Evolutionary conservation across 2,113 vertebrate genomes (phyloP).

Genomic region (Pseudorhombus dupliciocellatus): DNA sequence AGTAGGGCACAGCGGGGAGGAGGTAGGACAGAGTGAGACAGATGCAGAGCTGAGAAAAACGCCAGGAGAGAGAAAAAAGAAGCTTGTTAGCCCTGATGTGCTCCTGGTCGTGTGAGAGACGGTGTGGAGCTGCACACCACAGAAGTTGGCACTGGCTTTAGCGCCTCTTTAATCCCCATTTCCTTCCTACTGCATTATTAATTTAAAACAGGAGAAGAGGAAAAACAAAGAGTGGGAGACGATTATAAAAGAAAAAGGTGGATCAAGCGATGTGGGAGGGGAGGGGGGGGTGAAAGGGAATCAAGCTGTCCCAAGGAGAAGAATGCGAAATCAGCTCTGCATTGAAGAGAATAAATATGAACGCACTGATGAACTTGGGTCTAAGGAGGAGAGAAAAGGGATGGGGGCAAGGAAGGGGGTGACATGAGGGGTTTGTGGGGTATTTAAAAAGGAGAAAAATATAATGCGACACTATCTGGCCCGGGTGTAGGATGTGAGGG

Average conservation of each 20-base stretch:
- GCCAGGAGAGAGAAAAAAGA: conserved; percentile 32
- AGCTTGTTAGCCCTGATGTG: conserved; percentile 68
- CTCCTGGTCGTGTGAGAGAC: conserved; percentile 60
- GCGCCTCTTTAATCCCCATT: conserved; percentile 70
- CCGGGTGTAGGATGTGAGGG: conserved; percentile 65
- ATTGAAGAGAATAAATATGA: conserved; percentile 52
- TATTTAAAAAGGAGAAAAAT: conserved; percentile 43
- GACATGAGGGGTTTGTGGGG: conserved; percentile 6
- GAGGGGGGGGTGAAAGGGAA: conserved; percentile 18
- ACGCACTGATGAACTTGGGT: conserved; percentile 51
- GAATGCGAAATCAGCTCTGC: conserved; percentile 58
- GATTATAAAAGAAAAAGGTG: conserved; percentile 57
- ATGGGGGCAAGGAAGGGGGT: conserved; percentile 26
- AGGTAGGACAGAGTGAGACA: conserved; percentile 38
- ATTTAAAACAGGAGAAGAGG: conserved; percentile 64
- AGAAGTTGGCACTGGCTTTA: conserved; percentile 67
- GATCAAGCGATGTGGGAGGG: conserved; percentile 58
- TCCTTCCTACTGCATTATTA: conserved; percentile 75
- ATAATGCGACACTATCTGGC: conserved; percentile 68
- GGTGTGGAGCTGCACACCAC: conserved; percentile 44
- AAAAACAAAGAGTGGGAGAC: conserved; percentile 56
- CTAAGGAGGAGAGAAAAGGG: conserved; percentile 23
- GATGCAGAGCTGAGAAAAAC: conserved; percentile 53
- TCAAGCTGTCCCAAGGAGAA: conserved; percentile 44
- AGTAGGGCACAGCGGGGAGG: conserved; percentile 23